Conservation (phyloP, 2,113 vertebrate species). For the Jacana jacana region DNA sequence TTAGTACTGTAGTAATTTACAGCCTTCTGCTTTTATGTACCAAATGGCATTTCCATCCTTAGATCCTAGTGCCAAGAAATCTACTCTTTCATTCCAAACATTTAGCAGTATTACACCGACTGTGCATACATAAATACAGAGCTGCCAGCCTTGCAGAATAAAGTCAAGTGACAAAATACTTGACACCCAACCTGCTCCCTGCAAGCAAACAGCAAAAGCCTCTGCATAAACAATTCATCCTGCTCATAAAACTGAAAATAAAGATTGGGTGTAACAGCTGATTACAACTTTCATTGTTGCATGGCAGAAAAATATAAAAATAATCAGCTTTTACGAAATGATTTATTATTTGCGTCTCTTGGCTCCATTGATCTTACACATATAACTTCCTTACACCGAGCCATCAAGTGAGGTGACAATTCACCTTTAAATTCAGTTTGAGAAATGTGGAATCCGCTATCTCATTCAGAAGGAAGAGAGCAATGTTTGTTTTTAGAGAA, state of each 20-base stretch:
- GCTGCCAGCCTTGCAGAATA: neutral
- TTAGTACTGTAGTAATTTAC: conserved; percentile 1
- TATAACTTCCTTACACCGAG: neutral
- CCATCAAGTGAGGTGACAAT: neutral
- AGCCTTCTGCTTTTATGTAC: conserved; percentile 13
- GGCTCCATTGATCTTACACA: neutral
- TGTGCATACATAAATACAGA: neutral
- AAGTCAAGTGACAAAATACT: neutral
- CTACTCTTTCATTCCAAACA: neutral
- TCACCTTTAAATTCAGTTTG: neutral
- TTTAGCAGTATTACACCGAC: neutral
- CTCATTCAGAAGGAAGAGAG: neutral
- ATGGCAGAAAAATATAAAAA: neutral
- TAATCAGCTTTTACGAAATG: neutral
- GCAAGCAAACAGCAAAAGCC: neutral
- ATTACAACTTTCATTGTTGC: neutral
- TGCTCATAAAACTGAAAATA: neutral
- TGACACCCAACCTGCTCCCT: neutral
- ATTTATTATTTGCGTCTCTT: neutral
- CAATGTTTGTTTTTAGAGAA: neutral
- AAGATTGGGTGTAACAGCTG: neutral
- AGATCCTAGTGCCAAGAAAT: conserved; percentile 14
- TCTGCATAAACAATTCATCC: neutral
- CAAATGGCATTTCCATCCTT: neutral
- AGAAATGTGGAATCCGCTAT: neutral